A percentile compares a stretch with the other conserved stretches of the same genome.
phyloP scores from a whole-genome alignment of 2,888 invertebrate species.

The Notodromas monacha region DNA sequence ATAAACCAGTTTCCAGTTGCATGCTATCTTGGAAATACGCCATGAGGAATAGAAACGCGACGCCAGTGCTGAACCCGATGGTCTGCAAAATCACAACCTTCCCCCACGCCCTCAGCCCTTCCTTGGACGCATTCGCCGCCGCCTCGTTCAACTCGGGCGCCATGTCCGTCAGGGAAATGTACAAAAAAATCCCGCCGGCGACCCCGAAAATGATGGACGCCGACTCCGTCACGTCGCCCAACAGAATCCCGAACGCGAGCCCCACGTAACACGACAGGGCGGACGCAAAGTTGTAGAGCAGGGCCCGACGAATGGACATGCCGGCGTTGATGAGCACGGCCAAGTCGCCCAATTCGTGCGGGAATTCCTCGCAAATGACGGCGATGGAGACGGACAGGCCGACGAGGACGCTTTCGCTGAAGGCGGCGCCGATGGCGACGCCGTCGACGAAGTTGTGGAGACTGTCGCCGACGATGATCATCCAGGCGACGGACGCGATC shows the following conservation, averaged over 20 bases:
- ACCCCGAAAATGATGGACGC: slow-evolving; percentile 23
- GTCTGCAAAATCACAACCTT: too few species aligned
- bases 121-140: too few species aligned
- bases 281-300: slow-evolving; percentile 22
- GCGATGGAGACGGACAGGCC: slow-evolving; percentile 25
- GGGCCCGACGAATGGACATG: slow-evolving; percentile 22
- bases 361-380: slow-evolving; percentile 26
- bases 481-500: slow-evolving; percentile 25
- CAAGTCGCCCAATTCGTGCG: slow-evolving; percentile 27
- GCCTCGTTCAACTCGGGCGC: too few species aligned
- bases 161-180: too few species aligned
- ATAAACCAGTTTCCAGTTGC: too few species aligned
- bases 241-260: slow-evolving; percentile 20
- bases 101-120: too few species aligned
- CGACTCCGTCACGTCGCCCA: slow-evolving; percentile 19
- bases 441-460: slow-evolving; percentile 28
- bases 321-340: slow-evolving; percentile 26
- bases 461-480: slow-evolving; percentile 27
- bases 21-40: too few species aligned
- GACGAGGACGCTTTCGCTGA: slow-evolving; percentile 20
- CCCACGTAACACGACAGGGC: slow-evolving; percentile 24
- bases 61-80: too few species aligned
- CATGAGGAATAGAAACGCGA: too few species aligned
- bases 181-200: too few species aligned
- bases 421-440: slow-evolving; percentile 24